Percentiles rank a stretch among this genome's conserved stretches.
phyloP scores from a whole-genome alignment of 2,113 vertebrate genomes.

The Sapajus apella region DNA sequence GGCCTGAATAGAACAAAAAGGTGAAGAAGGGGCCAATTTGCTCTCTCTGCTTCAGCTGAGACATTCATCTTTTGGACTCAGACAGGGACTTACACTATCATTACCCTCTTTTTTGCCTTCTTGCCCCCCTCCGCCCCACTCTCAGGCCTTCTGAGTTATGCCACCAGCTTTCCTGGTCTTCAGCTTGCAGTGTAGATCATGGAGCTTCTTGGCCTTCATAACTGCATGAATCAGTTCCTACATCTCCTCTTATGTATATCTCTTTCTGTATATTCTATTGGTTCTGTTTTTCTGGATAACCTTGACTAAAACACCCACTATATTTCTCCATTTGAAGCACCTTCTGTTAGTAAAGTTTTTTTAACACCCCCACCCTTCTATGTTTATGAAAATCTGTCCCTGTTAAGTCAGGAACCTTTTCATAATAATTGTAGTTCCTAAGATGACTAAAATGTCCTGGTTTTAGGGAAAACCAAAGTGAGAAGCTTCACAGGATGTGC shows the following conservation, averaged over 20 bases:
- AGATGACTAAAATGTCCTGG: background rate
- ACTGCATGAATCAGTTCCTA: background rate
- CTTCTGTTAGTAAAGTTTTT: background rate
- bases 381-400: background rate
- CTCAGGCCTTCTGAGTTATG: background rate
- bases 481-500: background rate
- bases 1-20: background rate
- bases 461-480: background rate
- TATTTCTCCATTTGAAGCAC: background rate
- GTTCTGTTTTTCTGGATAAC: background rate
- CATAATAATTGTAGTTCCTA: background rate
- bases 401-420: background rate
- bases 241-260: background rate
- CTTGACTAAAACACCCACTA: background rate
- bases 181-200: background rate
- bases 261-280: background rate
- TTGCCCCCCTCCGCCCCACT: background rate
- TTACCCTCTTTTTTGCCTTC: accelerated
- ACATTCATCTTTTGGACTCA: background rate
- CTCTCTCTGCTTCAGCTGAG: background rate
- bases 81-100: background rate
- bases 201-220: background rate
- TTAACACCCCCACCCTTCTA: background rate
- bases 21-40: background rate
- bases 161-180: background rate